These are phyloP conservation scores for Cotesia vestalis DNA, from an alignment of 1,140 invertebrate genomes.

Conservation along the genomic window DNA sequence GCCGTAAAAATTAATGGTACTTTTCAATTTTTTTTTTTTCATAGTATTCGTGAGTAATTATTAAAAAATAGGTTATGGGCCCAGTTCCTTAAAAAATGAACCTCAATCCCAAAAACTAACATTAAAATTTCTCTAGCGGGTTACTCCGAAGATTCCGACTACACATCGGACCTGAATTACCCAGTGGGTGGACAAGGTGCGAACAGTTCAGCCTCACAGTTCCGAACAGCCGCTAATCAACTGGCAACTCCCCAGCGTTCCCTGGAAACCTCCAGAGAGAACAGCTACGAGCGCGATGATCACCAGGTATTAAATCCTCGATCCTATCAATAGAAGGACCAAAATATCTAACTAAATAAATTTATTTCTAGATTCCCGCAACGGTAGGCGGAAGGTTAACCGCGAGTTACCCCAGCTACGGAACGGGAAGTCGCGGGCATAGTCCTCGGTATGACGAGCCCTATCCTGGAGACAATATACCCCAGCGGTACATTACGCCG, in stretches of 20 bases:
- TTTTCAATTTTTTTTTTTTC: too few relatives aligned
- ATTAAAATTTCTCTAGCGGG: conserved; percentile 75
- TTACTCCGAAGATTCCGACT: conserved; percentile 96
- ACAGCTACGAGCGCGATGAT: conserved; percentile 84
- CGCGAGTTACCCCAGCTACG: conserved; percentile 60
- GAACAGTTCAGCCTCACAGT: conserved; percentile 87
- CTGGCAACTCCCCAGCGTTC: conserved; percentile 81
- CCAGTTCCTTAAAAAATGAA: too few relatives aligned
- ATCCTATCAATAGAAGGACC: not conserved
- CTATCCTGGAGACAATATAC: conserved; percentile 65
- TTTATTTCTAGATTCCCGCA: conserved; percentile 52
- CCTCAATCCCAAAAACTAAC: too few relatives aligned
- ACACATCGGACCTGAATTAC: conserved; percentile 96
- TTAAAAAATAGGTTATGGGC: too few relatives aligned
- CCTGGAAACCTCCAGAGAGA: conserved; percentile 81
- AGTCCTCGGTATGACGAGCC: conserved; percentile 64
- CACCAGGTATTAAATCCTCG: conserved; percentile 54
- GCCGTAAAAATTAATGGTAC: too few relatives aligned
- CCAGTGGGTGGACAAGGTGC: conserved; percentile 84
- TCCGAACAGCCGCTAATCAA: conserved; percentile 78
- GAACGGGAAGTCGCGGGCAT: conserved; percentile 55
- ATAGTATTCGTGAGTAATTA: too few relatives aligned
- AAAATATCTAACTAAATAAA: not conserved
- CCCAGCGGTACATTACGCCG: conserved; percentile 64
- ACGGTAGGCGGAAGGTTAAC: conserved; percentile 52